Base-by-base conservation (phyloP, 2,797 vertebrate genomes). In the Sphaeramia orbicularis region DNA sequence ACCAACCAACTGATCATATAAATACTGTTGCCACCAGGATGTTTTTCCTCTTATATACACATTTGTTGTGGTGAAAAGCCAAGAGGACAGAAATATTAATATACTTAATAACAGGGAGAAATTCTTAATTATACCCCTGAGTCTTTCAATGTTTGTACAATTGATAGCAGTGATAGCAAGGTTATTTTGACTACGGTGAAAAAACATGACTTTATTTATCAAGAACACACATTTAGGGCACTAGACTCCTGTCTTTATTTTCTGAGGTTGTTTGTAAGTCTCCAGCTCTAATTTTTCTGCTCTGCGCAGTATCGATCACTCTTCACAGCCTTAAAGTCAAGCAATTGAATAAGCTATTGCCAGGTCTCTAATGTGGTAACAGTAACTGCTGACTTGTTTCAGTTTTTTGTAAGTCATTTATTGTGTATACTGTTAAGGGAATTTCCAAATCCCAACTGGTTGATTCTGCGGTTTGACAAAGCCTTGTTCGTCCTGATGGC, bases 371-470 rank as follows among this genome's bases (percentile, higher is more conserved):
- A 66, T 79, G 65, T 71, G 55, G 58, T 70, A 27, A 32, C 81
- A 49, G 45, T 55, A 74, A 73, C 67, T 59, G 44, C 21, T 16
- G 45, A 71, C 60, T 51, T 72, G 38, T 67, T 71, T 62, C 70
- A 54, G 50, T 55, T 49, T 48, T 65, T 58, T 55, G 21, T 48
- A 58, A 51, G 13, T 68, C 24, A 6, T 50, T 42, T 53, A 42
- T 54, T 69, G 61, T 11, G 15, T 52, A 44, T 42, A 64, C 67
- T 51, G 42, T 58, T 56, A 38, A 71, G 65, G 76, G 77, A 75
- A 72, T 78, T 85, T 80, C 75, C 74, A 57, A 24, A 72, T 78
- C 13, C 64, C 50, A 44, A 57, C 78, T 30, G 1, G 44, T 74
- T 61, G 55, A 80, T 44, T 68, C 24, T 73, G 71, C 8, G 35